Evolutionary conservation across 2,797 vertebrate species (phyloP), one percentile per base, ranked within the genome.

Genomic region (Discoglossus pictus): DNA sequence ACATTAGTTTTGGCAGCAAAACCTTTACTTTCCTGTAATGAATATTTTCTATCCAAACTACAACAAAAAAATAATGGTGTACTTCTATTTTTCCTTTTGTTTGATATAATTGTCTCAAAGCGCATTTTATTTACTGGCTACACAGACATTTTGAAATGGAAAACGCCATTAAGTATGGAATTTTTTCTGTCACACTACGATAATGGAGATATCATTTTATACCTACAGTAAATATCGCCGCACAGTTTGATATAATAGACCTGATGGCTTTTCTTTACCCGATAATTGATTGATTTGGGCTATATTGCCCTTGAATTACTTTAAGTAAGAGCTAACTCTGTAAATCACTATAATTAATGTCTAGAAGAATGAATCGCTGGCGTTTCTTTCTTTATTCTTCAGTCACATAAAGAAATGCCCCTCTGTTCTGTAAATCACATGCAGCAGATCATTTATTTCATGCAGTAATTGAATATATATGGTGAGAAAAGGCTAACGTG

Each of bases 261-360:
- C 50, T 71, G 68, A 64, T 64, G 61, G 61, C 42, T 65, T 64
- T 64, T 43, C 35, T 43, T 59, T 65, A 64, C 44, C 52, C 44
- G 51, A 40, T 71, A 71, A 64, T 71, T 71, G 61, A 64, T 71
- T 71, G 68, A 71, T 64, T 71, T 64, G 61, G 56, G 68, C 52
- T 71, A 63, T 71, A 71, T 64, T 71, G 61, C 52, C 60, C 68
- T 71, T 63, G 60, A 71, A 64, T 71, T 71, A 71, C 68, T 65
- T 34, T 71, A 71, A 71, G 68, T 71, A 52, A 43, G 61, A 64
- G 61, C 61, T 71, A 64, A 71, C 52, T 71, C 61, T 71, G 61
- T 61, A 71, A 71, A 65, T 59, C 61, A 59, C 61, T 43, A 42
- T 71, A 65, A 71, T 71, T 71, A 71, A 59, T 51, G 53, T 58